Conservation (phyloP, 2,888 invertebrate species). For the Schrankia costaestrigalis region DNA sequence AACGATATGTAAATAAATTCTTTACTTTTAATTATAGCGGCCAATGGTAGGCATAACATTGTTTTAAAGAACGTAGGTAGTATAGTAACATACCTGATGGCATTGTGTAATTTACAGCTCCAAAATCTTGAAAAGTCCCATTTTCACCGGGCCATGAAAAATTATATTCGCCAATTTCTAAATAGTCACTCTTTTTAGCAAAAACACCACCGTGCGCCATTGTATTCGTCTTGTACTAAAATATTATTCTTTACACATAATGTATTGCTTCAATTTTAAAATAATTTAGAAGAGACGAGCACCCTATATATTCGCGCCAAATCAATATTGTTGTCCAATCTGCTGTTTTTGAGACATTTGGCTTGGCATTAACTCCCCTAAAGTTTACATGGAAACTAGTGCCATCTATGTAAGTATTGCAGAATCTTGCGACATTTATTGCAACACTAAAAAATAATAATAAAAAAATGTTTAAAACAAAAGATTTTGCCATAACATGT, state of each 20-base stretch:
- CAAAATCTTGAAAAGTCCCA: constrained; percentile 67
- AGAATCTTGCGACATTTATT: no score
- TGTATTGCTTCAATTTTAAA: not conserved
- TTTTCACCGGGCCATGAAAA: constrained; percentile 77
- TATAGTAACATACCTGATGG: constrained; percentile 56
- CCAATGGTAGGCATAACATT: no score
- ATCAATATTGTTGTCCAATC: not conserved
- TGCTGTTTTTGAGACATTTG: no score
- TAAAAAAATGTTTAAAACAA: no score
- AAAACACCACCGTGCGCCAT: constrained; percentile 59
- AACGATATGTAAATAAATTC: not conserved
- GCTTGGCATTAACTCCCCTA: constrained; percentile 32
- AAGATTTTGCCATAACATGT: no score
- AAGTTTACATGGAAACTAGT: constrained; percentile 8
- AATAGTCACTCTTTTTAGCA: constrained; percentile 57
- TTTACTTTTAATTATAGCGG: not conserved
- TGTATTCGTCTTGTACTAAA: constrained; percentile 5
- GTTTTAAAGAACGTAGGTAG: not conserved
- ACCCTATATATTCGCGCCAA: not conserved
- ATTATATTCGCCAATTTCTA: constrained; percentile 71
- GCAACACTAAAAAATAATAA: no score
- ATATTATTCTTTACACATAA: no score
- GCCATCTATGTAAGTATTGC: constrained; percentile 29
- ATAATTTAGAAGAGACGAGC: not conserved
- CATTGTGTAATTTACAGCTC: constrained; percentile 70